Evolutionary conservation across 2,797 vertebrate species (phyloP).

Genomic region (Melopsittacus undulatus): DNA sequence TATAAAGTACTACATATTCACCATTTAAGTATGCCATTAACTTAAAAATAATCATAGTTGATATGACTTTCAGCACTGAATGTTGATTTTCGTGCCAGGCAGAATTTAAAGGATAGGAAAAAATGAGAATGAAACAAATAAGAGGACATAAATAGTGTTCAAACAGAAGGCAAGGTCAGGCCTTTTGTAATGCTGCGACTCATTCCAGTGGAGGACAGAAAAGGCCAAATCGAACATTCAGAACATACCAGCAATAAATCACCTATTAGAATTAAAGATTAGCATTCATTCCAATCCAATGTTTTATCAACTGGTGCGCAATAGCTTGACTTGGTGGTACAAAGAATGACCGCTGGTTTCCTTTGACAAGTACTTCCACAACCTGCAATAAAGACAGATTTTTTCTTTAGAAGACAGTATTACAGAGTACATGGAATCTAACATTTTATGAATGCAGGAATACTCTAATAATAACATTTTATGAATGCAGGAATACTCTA

Average conservation of each 20-base stretch:
- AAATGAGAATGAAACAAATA: neutral
- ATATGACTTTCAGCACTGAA: neutral
- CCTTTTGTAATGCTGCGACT: neutral
- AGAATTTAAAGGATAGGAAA: neutral
- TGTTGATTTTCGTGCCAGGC: neutral
- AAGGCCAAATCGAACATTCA: neutral
- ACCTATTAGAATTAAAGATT: slow-evolving; percentile 78
- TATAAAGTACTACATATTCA: neutral
- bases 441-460: neutral
- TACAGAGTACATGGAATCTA: neutral
- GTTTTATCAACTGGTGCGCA: slow-evolving; percentile 89
- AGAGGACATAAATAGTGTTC: neutral
- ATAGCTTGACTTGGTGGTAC: slow-evolving; percentile 87
- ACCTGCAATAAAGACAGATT: slow-evolving; percentile 76
- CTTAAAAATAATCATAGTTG: neutral
- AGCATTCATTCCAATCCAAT: slow-evolving; percentile 88
- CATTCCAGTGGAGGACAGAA: neutral
- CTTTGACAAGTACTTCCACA: slow-evolving; percentile 80
- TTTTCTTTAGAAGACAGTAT: neutral
- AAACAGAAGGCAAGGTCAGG: neutral
- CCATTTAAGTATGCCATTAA: neutral
- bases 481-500: too few relatives aligned
- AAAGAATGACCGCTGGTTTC: slow-evolving; percentile 73
- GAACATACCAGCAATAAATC: neutral
- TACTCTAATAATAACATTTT: too few relatives aligned